phyloP scores from a whole-genome alignment of 30 jellyfish, hydroid and myxozoan species.

The Rhopilema esculentum region DNA sequence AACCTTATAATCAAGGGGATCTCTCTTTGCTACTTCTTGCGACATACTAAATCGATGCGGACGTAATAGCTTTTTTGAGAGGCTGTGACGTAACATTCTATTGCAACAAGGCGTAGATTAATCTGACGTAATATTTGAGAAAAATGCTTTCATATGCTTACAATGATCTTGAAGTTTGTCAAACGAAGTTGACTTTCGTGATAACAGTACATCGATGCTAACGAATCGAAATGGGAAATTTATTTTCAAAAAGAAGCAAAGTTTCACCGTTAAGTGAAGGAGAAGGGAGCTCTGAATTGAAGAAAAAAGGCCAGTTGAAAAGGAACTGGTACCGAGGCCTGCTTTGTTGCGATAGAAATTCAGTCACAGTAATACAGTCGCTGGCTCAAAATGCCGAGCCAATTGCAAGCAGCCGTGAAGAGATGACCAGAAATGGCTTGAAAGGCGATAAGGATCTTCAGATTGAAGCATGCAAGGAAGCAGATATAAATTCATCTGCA shows the following conservation, averaged over 20 bases:
- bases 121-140: background rate
- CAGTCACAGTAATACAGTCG: background rate
- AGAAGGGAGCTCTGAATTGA: too few species aligned
- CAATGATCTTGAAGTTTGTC: background rate
- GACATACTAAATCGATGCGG: too few species aligned
- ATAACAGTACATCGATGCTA: background rate
- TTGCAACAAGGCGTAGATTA: background rate
- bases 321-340: background rate
- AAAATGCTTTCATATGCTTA: background rate
- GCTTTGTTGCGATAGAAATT: background rate
- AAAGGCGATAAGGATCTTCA: background rate
- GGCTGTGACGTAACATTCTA: background rate
- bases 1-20: too few species aligned
- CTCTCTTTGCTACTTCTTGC: too few species aligned
- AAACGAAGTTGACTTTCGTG: background rate
- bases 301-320: too few species aligned
- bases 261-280: constrained; percentile 1
- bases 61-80: too few species aligned
- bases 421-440: background rate
- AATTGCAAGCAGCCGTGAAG: background rate
- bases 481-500: background rate
- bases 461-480: background rate
- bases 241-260: background rate
- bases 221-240: constrained; percentile 2
- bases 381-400: background rate